Evolutionary conservation across 2,888 invertebrate species (phyloP).

Genomic region (Andricus quercusramuli): DNA sequence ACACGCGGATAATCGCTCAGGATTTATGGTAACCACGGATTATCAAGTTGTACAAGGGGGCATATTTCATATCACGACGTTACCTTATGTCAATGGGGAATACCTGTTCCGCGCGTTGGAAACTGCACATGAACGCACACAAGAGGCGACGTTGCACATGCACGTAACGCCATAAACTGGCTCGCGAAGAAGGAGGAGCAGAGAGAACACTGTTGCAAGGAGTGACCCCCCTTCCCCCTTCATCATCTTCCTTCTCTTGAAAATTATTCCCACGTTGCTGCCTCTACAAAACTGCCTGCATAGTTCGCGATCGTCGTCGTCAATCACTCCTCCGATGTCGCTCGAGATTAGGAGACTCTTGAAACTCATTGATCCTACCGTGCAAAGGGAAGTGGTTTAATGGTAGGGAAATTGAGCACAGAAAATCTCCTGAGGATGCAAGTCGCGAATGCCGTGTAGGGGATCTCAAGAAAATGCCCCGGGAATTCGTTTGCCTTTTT

Average conservation of each 20-base stretch:
- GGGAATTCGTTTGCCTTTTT: not conserved
- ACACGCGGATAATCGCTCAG: constrained; percentile 78
- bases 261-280: constrained; percentile 67
- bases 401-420: constrained; percentile 44
- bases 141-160: constrained; percentile 51
- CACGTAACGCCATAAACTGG: constrained; percentile 57
- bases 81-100: constrained; percentile 76
- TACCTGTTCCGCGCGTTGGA: constrained; percentile 72
- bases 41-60: constrained; percentile 78
- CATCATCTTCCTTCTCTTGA: constrained; percentile 50
- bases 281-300: constrained; percentile 43
- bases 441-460: constrained; percentile 12
- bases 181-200: constrained; percentile 54
- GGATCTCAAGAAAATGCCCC: not conserved
- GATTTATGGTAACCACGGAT: constrained; percentile 79
- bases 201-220: constrained; percentile 9
- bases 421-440: constrained; percentile 8
- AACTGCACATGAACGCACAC: constrained; percentile 57
- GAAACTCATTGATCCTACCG: constrained; percentile 22
- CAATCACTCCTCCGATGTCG: constrained; percentile 64
- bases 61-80: constrained; percentile 78
- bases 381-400: constrained; percentile 23
- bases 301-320: constrained; percentile 60
- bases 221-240: not conserved
- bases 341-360: constrained; percentile 59